Evolutionary conservation across 2,888 invertebrate genomes (phyloP), one percentile per base, ranked within the genome.

Genomic region (Drosophila anomalata): DNA sequence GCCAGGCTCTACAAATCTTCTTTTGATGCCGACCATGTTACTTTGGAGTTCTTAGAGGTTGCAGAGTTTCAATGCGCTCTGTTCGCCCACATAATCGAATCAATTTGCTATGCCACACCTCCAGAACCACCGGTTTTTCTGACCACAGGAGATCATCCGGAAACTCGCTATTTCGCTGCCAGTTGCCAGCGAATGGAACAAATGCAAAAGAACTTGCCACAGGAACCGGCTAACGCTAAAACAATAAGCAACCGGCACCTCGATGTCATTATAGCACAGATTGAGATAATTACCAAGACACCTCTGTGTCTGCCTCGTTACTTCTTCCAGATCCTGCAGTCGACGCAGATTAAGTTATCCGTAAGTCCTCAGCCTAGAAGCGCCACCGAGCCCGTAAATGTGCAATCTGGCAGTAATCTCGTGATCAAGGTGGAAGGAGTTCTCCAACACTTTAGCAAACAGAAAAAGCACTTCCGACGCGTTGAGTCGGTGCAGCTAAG

Each of bases 371-470:
- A 96, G 88, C 96, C 96, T 0, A 92, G 95, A 54, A 94, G 94
- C 41, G 93, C 95, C 70, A 96, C 96, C 0, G 98, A 98, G 79
- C 96, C 96, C 50, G 96, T 98, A 51, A 94, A 95, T 72, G 95
- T 98, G 39, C 96, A 96, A 67, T 94, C 95, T 44, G 96, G 96
- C 58, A 96, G 97, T 78, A 96, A 97, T 78, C 93, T 98, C 66
- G 97, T 98, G 1, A 94, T 98, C 24, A 98, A 97, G 93, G 96
- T 98, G 2, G 98, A 98, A 92, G 98, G 98, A 0, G 97, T 99
- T 1, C 94, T 98, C 51, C 95, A 96, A 80, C 95, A 95, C 77
- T 91, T 90, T 54, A 95, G 95, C 24, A 93, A 93, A 75, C 92
- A 93, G 66, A 94, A 95, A 6, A 95, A 95, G 5, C 90, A 95